Conservation (phyloP, 2,888 invertebrate species). For the Helleia helle region DNA sequence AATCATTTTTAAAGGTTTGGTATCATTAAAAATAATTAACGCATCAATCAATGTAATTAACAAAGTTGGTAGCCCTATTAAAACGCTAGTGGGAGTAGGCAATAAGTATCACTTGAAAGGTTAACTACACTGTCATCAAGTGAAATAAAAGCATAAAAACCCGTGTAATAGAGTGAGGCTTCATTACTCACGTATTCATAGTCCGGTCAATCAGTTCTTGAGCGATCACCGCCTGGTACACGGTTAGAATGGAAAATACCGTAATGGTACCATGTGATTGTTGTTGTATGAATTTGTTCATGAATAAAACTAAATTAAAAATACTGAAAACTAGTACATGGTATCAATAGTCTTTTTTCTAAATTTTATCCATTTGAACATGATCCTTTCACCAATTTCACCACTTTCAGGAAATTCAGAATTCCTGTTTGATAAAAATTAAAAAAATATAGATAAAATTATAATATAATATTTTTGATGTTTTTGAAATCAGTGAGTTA, state of each 20-base stretch:
- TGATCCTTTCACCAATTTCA: no score
- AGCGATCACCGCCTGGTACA: constrained; percentile 17
- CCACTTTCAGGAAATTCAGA: no score
- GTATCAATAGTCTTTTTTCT: background rate
- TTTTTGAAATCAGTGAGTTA: no score
- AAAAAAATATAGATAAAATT: no score
- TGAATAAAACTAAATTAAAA: no score
- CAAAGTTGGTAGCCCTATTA: constrained; percentile 8
- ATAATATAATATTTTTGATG: no score
- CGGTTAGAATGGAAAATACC: constrained; percentile 12
- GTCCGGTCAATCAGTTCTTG: constrained; percentile 48
- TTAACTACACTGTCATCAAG: constrained; percentile 28
- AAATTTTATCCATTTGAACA: no score
- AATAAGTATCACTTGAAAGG: constrained; percentile 25
- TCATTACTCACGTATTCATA: constrained; percentile 61
- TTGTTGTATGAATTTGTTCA: no score
- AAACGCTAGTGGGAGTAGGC: constrained; percentile 18
- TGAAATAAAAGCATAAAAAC: constrained; percentile 27
- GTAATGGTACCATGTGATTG: no score
- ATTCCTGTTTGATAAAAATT: no score
- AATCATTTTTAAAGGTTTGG: background rate
- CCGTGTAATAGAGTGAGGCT: constrained; percentile 26
- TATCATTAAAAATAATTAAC: background rate
- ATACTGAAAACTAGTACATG: no score
- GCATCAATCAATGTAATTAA: constrained; percentile 3